A percentile compares a stretch with the other conserved stretches of the same genome.
Conservation (phyloP, 2,797 vertebrate genomes). For the Siniperca scherzeri region DNA sequence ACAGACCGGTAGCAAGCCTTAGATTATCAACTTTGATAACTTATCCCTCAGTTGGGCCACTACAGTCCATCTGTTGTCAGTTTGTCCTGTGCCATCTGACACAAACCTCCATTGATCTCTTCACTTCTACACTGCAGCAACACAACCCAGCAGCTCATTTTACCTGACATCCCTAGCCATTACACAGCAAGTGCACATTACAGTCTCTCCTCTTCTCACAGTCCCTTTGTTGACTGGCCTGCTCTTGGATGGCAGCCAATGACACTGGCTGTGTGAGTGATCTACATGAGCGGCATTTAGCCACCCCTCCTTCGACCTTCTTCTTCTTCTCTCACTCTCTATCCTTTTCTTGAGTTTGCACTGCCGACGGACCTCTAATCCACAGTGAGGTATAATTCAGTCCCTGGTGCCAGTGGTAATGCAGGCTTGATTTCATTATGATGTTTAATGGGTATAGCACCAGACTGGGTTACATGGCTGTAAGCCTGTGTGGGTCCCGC, state of each 20-base stretch:
- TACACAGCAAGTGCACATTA: constrained; percentile 52
- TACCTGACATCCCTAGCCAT: constrained; percentile 65
- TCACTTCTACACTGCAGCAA: constrained; percentile 46
- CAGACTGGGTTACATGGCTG: constrained; percentile 58
- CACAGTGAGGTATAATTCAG: constrained; percentile 70
- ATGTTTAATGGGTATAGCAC: constrained; percentile 75
- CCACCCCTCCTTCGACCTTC: constrained; percentile 50
- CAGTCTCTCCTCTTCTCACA: constrained; percentile 37
- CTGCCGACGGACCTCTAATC: constrained; percentile 64
- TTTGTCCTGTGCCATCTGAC: constrained; percentile 46
- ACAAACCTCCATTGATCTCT: constrained; percentile 57
- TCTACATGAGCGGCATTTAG: constrained; percentile 61
- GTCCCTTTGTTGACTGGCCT: constrained; percentile 69
- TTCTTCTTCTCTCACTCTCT: constrained; percentile 33
- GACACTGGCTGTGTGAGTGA: constrained; percentile 66
- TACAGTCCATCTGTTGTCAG: constrained; percentile 26
- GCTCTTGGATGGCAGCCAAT: constrained; percentile 69
- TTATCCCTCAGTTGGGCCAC: constrained; percentile 4
- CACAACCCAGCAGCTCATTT: constrained; percentile 60
- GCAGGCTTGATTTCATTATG: constrained; percentile 80
- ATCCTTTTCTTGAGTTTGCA: constrained; percentile 55
- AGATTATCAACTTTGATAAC: not conserved
- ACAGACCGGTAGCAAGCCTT: not conserved
- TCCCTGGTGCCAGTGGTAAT: constrained; percentile 74
- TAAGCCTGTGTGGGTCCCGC: constrained; percentile 54